A percentile compares a stretch with the other conserved stretches of the same genome.
phyloP scores from a whole-genome alignment of 2,888 invertebrate genomes.

The Diarsia brunnea region DNA sequence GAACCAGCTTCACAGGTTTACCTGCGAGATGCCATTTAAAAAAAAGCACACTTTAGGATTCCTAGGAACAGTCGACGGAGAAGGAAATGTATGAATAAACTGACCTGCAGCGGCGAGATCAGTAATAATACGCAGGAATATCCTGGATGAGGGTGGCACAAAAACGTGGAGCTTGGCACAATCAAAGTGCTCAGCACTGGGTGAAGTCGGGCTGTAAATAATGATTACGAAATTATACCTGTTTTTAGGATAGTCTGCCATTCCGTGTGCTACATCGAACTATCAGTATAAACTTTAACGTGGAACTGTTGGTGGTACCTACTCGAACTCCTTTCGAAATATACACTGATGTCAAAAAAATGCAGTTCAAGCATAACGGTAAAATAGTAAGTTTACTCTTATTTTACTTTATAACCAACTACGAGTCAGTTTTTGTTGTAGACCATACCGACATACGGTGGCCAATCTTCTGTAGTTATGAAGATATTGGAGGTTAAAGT shows the following conservation, averaged over 20 bases:
- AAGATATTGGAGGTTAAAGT: too few species aligned
- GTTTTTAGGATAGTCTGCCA: conserved; percentile 74
- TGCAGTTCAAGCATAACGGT: conserved; percentile 69
- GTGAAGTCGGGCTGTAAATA: background rate
- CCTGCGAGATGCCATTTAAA: too few species aligned
- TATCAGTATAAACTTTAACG: conserved; percentile 71
- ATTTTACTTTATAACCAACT: background rate
- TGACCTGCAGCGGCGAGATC: too few species aligned
- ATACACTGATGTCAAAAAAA: conserved; percentile 68
- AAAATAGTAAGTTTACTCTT: conserved; percentile 65
- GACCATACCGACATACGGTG: too few species aligned
- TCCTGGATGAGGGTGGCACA: too few species aligned
- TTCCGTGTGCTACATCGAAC: conserved; percentile 71
- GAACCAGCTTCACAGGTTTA: too few species aligned
- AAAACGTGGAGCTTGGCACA: background rate
- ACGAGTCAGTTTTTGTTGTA: too few species aligned
- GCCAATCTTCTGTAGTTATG: too few species aligned
- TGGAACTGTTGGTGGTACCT: conserved; percentile 71
- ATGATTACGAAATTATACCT: background rate
- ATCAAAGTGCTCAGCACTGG: background rate
- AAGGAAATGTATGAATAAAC: background rate
- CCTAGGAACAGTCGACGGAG: background rate
- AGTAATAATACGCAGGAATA: too few species aligned
- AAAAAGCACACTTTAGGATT: background rate
- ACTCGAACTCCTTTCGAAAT: conserved; percentile 68